phyloP scores from a whole-genome alignment of 2,797 vertebrate genomes.

The Tapirus indicus region DNA sequence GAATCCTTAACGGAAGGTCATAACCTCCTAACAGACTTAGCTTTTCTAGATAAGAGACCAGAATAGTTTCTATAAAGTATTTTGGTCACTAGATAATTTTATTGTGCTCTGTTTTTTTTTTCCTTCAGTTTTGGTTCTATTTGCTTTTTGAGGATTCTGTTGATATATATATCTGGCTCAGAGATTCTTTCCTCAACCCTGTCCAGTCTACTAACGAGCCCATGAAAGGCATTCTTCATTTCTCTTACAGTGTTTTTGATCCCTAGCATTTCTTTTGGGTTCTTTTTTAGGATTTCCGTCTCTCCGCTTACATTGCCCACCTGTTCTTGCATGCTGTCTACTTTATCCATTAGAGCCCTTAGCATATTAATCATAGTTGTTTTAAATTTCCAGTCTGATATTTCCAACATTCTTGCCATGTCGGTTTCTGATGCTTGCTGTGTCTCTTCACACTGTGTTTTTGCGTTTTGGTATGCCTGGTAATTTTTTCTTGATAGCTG shows the following conservation, averaged over 20 bases:
- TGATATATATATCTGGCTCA: background rate
- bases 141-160: background rate
- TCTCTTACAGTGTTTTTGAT: background rate
- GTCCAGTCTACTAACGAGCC: background rate
- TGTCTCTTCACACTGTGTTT: background rate
- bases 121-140: background rate
- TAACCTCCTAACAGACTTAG: background rate
- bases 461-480: background rate
- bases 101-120: background rate
- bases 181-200: background rate
- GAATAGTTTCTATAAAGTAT: background rate
- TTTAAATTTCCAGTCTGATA: background rate
- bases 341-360: background rate
- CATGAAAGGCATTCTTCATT: background rate
- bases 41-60: background rate
- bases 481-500: background rate
- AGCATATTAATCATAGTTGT: background rate
- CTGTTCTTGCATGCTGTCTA: background rate
- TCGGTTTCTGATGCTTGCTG: background rate
- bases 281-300: background rate
- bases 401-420: background rate
- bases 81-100: slow-evolving; percentile 11
- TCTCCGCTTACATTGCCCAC: background rate
- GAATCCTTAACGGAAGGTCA: slow-evolving; percentile 41
- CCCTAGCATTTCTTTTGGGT: background rate